Evolutionary conservation across 2,797 vertebrate species (phyloP).

Genomic region (Cheracebus regulus): DNA sequence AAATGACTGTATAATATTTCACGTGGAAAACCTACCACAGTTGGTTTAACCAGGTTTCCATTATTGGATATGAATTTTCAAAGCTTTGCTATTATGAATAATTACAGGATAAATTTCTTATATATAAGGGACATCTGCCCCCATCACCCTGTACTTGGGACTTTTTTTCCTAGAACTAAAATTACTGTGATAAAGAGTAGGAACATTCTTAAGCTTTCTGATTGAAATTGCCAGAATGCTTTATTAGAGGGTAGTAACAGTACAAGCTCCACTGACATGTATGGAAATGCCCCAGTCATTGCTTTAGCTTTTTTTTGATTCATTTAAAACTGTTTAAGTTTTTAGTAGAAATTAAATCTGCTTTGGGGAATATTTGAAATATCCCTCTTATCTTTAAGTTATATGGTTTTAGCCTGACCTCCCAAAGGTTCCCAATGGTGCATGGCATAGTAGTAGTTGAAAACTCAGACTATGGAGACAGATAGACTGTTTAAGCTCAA

Average conservation of each 20-base stretch:
- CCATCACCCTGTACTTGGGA: neutral
- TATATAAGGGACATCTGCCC: too few species aligned
- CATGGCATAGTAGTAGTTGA: neutral
- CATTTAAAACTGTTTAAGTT: neutral
- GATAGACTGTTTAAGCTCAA: neutral
- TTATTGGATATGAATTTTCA: neutral
- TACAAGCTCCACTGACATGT: neutral
- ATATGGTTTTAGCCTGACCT: neutral
- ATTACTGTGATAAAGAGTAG: neutral
- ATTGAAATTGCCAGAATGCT: neutral
- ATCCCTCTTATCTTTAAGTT: neutral
- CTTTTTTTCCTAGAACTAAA: neutral
- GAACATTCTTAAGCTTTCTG: neutral
- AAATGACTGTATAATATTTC: neutral
- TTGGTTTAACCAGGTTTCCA: neutral
- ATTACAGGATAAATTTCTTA: neutral
- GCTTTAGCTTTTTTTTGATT: neutral
- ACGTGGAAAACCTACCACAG: neutral
- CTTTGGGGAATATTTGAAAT: neutral
- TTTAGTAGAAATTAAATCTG: neutral
- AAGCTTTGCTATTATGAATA: neutral
- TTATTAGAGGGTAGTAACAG: neutral
- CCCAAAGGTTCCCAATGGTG: neutral
- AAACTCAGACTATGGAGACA: neutral
- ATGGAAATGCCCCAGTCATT: neutral